Conservation (phyloP, 2,113 vertebrate genomes). For the Podilymbus podiceps region DNA sequence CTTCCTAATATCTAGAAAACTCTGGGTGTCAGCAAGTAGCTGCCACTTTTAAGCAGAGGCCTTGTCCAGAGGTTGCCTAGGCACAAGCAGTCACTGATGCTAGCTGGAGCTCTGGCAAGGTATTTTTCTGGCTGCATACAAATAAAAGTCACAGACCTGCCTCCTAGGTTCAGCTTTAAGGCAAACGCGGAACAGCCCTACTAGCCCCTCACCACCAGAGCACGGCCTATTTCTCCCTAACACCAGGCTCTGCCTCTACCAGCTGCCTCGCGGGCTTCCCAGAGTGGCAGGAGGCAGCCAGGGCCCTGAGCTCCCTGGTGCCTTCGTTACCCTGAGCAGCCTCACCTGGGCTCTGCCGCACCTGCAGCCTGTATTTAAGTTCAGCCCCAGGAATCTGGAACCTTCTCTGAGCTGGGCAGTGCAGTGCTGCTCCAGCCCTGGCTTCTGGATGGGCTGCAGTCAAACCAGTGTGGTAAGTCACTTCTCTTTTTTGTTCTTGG, state of each 20-base stretch:
- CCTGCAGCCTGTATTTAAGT: not conserved
- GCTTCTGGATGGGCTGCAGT: not conserved
- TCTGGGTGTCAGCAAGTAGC: not conserved
- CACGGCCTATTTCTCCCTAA: not conserved
- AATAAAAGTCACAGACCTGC: not conserved
- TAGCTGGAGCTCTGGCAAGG: not conserved
- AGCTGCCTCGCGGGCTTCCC: not conserved
- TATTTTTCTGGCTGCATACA: not conserved
- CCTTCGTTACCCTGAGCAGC: not conserved
- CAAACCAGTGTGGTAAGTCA: not conserved
- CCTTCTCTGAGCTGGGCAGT: not conserved
- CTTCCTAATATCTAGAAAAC: not conserved
- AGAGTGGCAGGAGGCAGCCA: not conserved
- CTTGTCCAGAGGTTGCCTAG: not conserved
- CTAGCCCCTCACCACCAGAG: not conserved
- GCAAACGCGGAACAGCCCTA: not conserved
- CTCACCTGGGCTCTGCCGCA: not conserved
- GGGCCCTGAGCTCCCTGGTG: rapidly evolving
- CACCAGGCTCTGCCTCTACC: not conserved
- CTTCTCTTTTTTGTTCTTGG: not conserved
- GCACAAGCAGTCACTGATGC: not conserved
- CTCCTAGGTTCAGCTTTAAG: not conserved
- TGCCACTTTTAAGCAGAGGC: not conserved
- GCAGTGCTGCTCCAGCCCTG: rapidly evolving
- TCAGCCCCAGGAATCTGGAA: not conserved